Evolutionary conservation across 1,140 invertebrate genomes (phyloP).

Genomic region (Maconellicoccus hirsutus): DNA sequence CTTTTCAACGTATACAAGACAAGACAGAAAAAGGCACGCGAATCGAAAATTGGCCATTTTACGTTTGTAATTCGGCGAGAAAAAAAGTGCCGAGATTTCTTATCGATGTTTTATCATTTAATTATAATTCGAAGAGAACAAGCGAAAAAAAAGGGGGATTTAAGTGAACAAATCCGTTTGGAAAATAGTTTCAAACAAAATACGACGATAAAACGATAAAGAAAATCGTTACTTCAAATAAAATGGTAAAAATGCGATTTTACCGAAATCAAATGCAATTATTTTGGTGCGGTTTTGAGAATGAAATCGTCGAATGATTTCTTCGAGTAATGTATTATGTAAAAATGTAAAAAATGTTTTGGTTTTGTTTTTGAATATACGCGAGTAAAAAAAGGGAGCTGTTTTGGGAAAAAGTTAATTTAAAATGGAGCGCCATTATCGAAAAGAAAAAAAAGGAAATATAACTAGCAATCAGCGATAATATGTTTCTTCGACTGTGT

Average conservation of each 20-base stretch:
- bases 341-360: not conserved
- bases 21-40: no score
- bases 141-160: no score
- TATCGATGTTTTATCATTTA: no score
- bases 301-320: not conserved
- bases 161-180: no score
- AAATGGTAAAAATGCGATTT: not conserved
- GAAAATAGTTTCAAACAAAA: no score
- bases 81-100: no score
- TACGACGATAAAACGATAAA: no score
- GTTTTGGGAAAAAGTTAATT: constrained; percentile 16
- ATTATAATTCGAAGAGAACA: no score
- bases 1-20: no score
- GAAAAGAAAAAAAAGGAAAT: not conserved
- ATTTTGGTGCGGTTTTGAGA: not conserved
- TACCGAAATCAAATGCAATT: not conserved
- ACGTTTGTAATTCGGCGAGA: no score
- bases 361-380: not conserved
- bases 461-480: constrained; percentile 20
- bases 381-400: not conserved
- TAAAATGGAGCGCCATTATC: constrained; percentile 6
- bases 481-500: constrained; percentile 16
- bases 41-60: no score
- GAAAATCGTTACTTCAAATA: no score
- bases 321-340: not conserved